phyloP scores from a whole-genome alignment of 2,113 vertebrate species.

The Zosterops borbonicus region DNA sequence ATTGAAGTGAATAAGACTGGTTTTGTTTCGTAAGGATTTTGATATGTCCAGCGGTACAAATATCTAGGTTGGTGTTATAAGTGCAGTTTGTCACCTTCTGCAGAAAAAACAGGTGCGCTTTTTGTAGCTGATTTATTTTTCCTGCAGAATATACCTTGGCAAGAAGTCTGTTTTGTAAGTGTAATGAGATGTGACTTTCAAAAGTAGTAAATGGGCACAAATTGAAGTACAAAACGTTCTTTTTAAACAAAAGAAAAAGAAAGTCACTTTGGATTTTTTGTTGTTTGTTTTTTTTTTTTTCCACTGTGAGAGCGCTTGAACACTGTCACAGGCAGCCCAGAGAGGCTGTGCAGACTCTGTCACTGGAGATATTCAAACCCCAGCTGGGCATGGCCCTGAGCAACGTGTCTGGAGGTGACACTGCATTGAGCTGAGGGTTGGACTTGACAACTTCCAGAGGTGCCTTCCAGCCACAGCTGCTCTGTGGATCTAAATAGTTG shows the following conservation, averaged over 20 bases:
- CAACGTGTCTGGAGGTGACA: background rate
- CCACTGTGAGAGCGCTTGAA: background rate
- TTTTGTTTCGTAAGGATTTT: background rate
- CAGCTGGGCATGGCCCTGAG: background rate
- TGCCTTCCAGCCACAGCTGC: background rate
- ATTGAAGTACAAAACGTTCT: background rate
- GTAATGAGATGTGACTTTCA: background rate
- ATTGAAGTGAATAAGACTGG: background rate
- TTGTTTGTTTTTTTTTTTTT: accelerated
- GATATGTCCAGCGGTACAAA: background rate
- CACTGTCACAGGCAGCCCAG: background rate
- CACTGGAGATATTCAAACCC: background rate
- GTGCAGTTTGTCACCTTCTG: background rate
- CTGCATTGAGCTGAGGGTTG: background rate
- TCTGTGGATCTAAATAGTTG: background rate
- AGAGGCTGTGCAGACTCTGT: background rate
- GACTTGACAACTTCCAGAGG: background rate
- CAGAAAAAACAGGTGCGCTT: background rate
- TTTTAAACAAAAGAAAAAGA: background rate
- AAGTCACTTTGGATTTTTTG: background rate
- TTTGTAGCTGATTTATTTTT: background rate
- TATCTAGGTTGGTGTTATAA: background rate
- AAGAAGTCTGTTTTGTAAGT: background rate
- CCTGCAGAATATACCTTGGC: background rate
- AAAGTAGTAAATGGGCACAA: background rate